Evolutionary conservation across 1,140 invertebrate genomes (phyloP).

Genomic region (Gerris buenoi): DNA sequence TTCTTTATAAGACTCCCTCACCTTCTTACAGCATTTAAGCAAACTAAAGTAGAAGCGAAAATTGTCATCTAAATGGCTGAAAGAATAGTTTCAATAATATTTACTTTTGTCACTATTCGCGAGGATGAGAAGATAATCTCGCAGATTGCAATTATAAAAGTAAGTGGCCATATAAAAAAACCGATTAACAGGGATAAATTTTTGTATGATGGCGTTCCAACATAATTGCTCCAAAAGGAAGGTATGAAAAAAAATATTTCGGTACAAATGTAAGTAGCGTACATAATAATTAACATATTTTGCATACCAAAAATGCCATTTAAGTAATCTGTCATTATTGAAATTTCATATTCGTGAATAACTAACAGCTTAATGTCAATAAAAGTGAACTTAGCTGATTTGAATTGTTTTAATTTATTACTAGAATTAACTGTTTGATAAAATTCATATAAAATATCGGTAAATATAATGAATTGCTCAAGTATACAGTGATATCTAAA

Average conservation of each 20-base stretch:
- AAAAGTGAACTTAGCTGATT: too few relatives aligned
- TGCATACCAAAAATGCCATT: background rate
- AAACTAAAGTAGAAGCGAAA: too few relatives aligned
- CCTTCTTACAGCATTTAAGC: too few relatives aligned
- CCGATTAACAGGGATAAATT: background rate
- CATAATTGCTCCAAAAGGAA: background rate
- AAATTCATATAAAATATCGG: background rate
- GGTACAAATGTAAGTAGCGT: background rate
- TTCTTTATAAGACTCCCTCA: too few relatives aligned
- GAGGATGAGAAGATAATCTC: background rate
- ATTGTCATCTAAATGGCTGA: too few relatives aligned
- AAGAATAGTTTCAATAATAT: too few relatives aligned
- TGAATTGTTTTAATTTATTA: too few relatives aligned
- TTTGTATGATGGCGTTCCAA: background rate
- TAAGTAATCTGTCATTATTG: too few relatives aligned
- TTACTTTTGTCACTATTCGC: too few relatives aligned
- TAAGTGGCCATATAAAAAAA: background rate
- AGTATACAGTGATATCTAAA: background rate
- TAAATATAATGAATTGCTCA: background rate
- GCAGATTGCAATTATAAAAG: background rate
- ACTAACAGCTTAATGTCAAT: too few relatives aligned
- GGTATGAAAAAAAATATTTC: background rate
- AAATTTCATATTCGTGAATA: too few relatives aligned
- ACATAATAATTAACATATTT: background rate
- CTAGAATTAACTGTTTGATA: too few relatives aligned